Base-by-base conservation (phyloP, 2,113 vertebrate genomes). In the Machaerirhynchus nigripectus region DNA sequence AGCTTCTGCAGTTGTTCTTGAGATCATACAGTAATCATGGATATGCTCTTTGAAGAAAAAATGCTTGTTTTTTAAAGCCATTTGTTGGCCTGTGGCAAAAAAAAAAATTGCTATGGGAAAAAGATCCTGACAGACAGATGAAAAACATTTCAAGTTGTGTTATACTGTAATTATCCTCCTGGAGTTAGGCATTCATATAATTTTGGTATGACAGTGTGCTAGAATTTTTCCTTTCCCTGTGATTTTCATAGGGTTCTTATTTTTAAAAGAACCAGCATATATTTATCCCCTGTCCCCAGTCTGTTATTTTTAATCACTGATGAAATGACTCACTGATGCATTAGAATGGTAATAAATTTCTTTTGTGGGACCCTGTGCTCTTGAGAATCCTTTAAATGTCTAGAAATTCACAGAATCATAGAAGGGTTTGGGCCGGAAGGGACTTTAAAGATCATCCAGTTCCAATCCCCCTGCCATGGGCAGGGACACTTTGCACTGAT, bases 91-190 rank as follows among this genome's bases (percentile, higher is more conserved):
- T 93, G 63, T 96, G 90, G 90, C 81, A 78, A 93, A 90, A 90
- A 70, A 35, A 47, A 28, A 42, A 50, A 27, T 13, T 13, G 24
- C 64, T 79, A 60, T 56, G 81, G 84, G 79, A 74, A 93, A 96
- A 95, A 94, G 87, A 83, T 93, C 70, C 82, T 93, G 93, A 96
- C 79, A 94, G 91, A 84, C 94, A 90, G 71, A 88, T 86, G 83
- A 97, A 68, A 96, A 95, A 84, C 30, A 86, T 93, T 94, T 94
- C 74, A 91, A 83, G 68, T 93, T 80, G 75, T 88, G 67, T 86
- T 95, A 59, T 93, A 80, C 87, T 94, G 87, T 94, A 95, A 96
- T 97, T 96, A 96, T 90, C 59, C 59, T 90, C 20, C 87, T 77
- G 52, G 71, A 95, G 55, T 93, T 70, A 92, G 55, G 52, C 76